Conservation (phyloP, 2,113 vertebrate species). For the Pachyramphus minor region DNA sequence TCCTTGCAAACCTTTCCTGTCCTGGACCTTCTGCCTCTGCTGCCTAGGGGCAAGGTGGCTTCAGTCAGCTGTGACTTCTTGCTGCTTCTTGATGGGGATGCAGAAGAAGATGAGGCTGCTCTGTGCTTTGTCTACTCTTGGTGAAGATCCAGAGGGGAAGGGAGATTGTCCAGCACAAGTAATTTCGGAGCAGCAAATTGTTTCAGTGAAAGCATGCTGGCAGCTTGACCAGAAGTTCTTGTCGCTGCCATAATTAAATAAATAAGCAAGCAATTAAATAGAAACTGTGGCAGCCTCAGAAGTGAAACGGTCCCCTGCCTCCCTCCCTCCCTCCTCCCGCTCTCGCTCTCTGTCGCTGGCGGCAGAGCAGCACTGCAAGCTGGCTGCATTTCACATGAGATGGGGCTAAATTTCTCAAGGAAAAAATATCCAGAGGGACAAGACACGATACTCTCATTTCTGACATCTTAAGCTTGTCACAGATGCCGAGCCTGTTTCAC, state of each 20-base stretch:
- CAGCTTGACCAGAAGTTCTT: not conserved
- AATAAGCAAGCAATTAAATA: not conserved
- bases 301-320: not conserved
- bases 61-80: not conserved
- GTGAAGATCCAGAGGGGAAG: not conserved
- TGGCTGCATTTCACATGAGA: not conserved
- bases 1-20: not conserved
- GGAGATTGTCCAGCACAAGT: not conserved
- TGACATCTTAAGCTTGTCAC: slow-evolving; percentile 29
- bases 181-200: not conserved
- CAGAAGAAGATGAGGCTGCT: not conserved
- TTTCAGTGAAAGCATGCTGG: not conserved
- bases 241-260: not conserved
- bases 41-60: not conserved
- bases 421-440: not conserved
- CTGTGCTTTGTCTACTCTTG: not conserved
- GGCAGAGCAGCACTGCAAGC: not conserved
- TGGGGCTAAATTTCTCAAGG: not conserved
- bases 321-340: not conserved
- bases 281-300: not conserved
- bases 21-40: not conserved
- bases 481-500: not conserved
- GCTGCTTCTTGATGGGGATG: not conserved
- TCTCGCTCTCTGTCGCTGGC: not conserved
- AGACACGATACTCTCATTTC: not conserved